Evolutionary conservation across 2,888 invertebrate species (phyloP).

Genomic region (Coelogynopora nodosa): DNA sequence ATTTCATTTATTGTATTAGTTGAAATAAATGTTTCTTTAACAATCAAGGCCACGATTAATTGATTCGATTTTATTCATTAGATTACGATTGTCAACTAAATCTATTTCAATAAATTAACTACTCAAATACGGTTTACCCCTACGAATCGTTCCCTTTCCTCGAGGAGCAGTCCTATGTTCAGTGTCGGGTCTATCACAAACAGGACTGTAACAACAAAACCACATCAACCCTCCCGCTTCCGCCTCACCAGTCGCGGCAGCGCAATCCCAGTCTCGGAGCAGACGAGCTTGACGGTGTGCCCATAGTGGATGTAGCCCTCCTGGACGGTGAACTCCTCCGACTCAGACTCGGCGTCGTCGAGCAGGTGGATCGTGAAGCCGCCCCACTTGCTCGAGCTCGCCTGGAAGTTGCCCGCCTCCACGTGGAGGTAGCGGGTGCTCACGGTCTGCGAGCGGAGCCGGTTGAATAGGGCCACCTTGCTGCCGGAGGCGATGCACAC

Average conservation of each 20-base stretch:
- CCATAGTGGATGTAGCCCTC: conserved; percentile 99
- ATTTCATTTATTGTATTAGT: too few species aligned
- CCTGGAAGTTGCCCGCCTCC: conserved; percentile 96
- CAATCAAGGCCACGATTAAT: too few species aligned
- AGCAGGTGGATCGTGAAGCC: conserved; percentile 95
- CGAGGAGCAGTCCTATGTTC: too few species aligned
- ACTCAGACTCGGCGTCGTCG: conserved; percentile 94
- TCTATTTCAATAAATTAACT: too few species aligned
- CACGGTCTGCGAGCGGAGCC: conserved; percentile 96
- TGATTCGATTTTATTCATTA: too few species aligned
- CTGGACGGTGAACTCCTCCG: conserved; percentile 84
- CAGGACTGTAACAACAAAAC: too few species aligned
- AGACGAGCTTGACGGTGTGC: conserved; percentile 94
- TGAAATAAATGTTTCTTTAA: too few species aligned
- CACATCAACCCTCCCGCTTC: too few species aligned
- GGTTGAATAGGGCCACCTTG: conserved; percentile 95
- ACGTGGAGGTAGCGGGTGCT: conserved; percentile 96
- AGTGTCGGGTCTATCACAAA: too few species aligned
- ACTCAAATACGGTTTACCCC: too few species aligned
- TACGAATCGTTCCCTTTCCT: too few species aligned
- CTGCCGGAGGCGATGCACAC: conserved; percentile 98
- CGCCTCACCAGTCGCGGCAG: conserved; percentile 83
- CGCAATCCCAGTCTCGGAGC: conserved; percentile 97
- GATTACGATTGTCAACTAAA: too few species aligned
- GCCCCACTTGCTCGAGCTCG: conserved; percentile 98